Base-by-base conservation (phyloP, 2,797 vertebrate species). In the Fringilla coelebs region DNA sequence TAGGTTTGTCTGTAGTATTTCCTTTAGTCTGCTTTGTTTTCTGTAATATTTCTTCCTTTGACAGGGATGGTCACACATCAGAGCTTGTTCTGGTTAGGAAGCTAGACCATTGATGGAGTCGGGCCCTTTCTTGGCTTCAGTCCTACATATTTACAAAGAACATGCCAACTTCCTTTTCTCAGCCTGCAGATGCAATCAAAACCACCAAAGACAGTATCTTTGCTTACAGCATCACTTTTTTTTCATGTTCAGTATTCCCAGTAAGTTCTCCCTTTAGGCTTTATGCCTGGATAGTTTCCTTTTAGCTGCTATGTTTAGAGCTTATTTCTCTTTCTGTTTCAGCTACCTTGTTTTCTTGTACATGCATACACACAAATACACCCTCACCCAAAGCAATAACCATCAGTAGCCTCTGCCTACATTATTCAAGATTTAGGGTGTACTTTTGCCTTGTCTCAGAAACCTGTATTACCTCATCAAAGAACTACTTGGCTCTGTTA, bases 381-480 rank as follows among this genome's bases (percentile, higher is more conserved):
- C 52, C 51, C 57, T 88, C 57, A 94, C 45, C 49, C 89, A 88
- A 81, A 90, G 62, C 90, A 86, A 72, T 84, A 90, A 88, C 24
- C 29, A 80, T 79, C 60, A 71, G 65, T 70, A 77, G 58, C 41
- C 54, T 68, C 88, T 93, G 58, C 80, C 58, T 62, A 49, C 90
- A 58, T 88, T 76, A 91, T 85, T 91, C 48, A 65, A 67, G 49
- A 70, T 93, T 63, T 87, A 85, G 78, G 36, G 55, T 76, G 57
- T 70, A 67, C 48, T 90, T 90, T 68, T 93, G 46, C 48, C 75
- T 92, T 89, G 46, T 84, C 91, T 93, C 7, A 26, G 74, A 93
- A 92, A 90, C 80, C 58, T 61, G 19, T 72, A 86, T 84, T 90
- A 88, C 86, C 90, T 93, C 93, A 96, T 96, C 92, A 96, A 92